A percentile compares a stretch with the other conserved stretches of the same genome.
Conservation (phyloP, 1,140 invertebrate genomes). For the Neodiprion fabricii region DNA sequence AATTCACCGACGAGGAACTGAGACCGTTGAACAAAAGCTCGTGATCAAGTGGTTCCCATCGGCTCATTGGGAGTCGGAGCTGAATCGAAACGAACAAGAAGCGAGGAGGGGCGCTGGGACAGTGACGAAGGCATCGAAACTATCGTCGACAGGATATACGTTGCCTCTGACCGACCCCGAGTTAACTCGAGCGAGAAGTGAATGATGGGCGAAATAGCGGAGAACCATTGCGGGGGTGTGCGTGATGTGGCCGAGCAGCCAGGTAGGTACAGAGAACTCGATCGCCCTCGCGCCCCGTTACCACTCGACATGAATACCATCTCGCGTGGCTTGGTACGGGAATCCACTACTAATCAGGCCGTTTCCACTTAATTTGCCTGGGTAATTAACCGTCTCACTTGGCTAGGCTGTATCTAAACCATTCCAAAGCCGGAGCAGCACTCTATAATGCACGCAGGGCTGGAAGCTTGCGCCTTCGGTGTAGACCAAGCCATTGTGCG, state of each 20-base stretch:
- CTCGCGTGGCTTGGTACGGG: constrained; percentile 32
- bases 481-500: neutral
- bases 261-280: neutral
- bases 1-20: too few relatives aligned
- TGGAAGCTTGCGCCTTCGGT: neutral
- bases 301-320: constrained; percentile 32
- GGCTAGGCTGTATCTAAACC: constrained; percentile 25
- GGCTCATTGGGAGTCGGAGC: too few relatives aligned
- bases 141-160: too few relatives aligned
- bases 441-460: neutral
- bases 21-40: too few relatives aligned
- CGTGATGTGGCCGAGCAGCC: neutral
- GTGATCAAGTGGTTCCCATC: too few relatives aligned
- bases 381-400: constrained; percentile 58
- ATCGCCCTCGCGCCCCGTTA: neutral
- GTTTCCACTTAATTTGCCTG: constrained; percentile 60
- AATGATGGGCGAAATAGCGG: neutral
- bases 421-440: neutral
- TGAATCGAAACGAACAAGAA: too few relatives aligned
- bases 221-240: neutral
- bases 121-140: too few relatives aligned
- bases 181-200: neutral
- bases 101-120: too few relatives aligned
- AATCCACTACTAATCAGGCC: constrained; percentile 56
- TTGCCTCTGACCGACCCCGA: neutral